A percentile compares a stretch with the other conserved stretches of the same genome.
Conservation (phyloP, 2,113 vertebrate species). For the Equus przewalskii region DNA sequence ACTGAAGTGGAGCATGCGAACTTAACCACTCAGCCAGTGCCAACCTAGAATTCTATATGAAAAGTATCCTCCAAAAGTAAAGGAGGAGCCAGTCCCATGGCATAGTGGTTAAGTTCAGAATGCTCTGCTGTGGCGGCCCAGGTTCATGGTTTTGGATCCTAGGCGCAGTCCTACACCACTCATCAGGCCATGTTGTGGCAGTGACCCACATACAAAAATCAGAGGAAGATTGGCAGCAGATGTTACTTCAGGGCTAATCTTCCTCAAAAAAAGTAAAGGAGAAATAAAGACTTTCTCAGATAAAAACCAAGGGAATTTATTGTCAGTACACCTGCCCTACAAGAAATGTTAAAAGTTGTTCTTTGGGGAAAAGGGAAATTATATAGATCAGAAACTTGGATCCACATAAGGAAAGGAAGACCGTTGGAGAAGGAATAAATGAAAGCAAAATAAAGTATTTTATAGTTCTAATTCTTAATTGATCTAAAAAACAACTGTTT, state of each 20-base stretch:
- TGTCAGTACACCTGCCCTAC: not conserved
- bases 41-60: not conserved
- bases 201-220: too few species aligned
- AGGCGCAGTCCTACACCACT: too few species aligned
- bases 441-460: not conserved
- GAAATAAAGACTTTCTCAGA: not conserved
- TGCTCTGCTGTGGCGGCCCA: too few species aligned
- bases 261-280: too few species aligned
- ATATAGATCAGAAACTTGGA: not conserved
- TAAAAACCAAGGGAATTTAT: slow-evolving; percentile 35
- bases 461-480: not conserved
- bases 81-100: not conserved
- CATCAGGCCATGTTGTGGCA: too few species aligned
- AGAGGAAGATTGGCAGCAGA: too few species aligned
- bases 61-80: not conserved
- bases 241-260: too few species aligned
- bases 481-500: not conserved
- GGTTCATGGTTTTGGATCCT: too few species aligned
- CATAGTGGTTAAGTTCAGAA: too few species aligned
- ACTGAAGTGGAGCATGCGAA: too few species aligned
- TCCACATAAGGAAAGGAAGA: not conserved
- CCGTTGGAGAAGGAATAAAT: not conserved
- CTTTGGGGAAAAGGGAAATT: not conserved
- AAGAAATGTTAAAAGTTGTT: not conserved
- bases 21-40: too few species aligned